Evolutionary conservation across 2,113 vertebrate genomes (phyloP), one percentile per base, ranked within the genome.

Genomic region (Saccopteryx leptura): DNA sequence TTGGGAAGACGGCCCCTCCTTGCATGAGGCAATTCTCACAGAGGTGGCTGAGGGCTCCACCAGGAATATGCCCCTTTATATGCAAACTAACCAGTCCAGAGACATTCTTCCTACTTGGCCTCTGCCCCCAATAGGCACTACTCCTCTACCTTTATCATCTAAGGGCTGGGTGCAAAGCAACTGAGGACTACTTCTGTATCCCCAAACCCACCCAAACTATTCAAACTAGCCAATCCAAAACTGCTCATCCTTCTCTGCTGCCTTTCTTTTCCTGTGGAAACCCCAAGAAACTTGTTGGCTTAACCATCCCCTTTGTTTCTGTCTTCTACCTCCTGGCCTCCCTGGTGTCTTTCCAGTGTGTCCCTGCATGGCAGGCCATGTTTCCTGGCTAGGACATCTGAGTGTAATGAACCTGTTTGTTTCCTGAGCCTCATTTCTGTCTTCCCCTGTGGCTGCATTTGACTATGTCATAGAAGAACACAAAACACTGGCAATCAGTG

Each of bases 361-460:
- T 5, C 54, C 28, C 50, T 24, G 5, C 3, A 14, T 11, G 21
- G 61, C 7, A 2, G 0, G 23, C 28, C 28, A 12, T 26, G 1
- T 19, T 61, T 66, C 60, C 71, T 69, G 3, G 31, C 33, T n/a
- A 28, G 9, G 33, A 23, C 19, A 13, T 68, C 60, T 58, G 52
- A 18, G 14, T 31, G 4, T 52, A 24, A 46, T n/a, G 46, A 85
- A n/a, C 19, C 24, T 65, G 12, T 26, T 12, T 84, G 50, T 46
- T 46, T 48, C 18, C 50, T 60, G 26, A 71, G 33, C 12, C 18
- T 58, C 48, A 8, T 15, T 7, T 26, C 65, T 18, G 9, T n/a
- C 33, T 60, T 24, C 24, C 56, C 80, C 54, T 66, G 26, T 72
- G 66, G 84, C 13, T 8, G 0, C 5, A 39, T 56, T 19, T 88